Percentiles rank a stretch among this genome's conserved stretches.
Conservation (phyloP, 1,140 invertebrate genomes). For the Macrosteles quadrilineatus region DNA sequence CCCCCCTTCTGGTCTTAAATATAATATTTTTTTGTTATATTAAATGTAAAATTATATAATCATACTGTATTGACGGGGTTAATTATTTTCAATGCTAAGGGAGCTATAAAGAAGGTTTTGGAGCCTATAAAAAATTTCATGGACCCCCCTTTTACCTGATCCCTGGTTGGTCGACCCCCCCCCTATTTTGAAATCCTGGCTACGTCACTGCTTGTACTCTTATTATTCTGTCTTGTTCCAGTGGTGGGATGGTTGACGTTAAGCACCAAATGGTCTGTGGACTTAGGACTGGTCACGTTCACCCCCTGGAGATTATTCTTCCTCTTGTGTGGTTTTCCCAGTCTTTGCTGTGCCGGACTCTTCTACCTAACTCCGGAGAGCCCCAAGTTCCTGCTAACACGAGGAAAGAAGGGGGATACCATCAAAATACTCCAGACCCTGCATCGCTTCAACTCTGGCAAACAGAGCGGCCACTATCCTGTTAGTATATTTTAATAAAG, state of each 20-base stretch:
- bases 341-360: neutral
- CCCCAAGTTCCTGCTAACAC: neutral
- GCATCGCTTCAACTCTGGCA: neutral
- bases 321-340: neutral
- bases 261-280: neutral
- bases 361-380: neutral
- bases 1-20: too few species aligned
- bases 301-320: constrained; percentile 4
- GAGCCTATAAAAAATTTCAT: too few species aligned
- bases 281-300: neutral
- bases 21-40: too few species aligned
- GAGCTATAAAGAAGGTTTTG: too few species aligned
- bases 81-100: too few species aligned
- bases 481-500: neutral
- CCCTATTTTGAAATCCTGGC: too few species aligned
- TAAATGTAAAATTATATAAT: too few species aligned
- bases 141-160: too few species aligned
- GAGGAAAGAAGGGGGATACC: neutral
- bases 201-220: too few species aligned
- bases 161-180: too few species aligned
- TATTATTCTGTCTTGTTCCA: neutral
- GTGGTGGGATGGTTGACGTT: constrained; percentile 13
- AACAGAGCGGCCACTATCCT: neutral
- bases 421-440: neutral
- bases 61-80: too few species aligned